Conservation (phyloP, 2,888 invertebrate species). For the Agrotis puta region DNA sequence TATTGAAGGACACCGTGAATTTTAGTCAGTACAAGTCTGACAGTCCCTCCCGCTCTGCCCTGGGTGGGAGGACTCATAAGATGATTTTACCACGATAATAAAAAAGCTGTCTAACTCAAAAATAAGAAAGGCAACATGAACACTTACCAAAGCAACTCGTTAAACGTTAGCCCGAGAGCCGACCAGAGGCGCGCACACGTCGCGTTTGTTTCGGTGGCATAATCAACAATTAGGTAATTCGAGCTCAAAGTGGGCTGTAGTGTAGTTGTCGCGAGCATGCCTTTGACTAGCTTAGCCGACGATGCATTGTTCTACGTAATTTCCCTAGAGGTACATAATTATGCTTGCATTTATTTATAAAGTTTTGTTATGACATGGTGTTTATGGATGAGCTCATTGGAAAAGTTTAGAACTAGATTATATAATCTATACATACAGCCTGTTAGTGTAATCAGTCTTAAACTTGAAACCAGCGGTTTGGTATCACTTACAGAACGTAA, state of each 20-base stretch:
- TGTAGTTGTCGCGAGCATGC: conserved; percentile 68
- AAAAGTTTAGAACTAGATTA: not conserved
- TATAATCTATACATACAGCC: too few species aligned
- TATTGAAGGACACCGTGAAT: too few species aligned
- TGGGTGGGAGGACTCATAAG: too few species aligned
- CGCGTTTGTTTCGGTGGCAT: conserved; percentile 63
- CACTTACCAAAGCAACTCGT: conserved; percentile 49
- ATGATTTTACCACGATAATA: too few species aligned
- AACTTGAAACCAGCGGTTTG: too few species aligned
- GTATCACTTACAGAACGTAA: too few species aligned
- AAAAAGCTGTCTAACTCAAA: conserved; percentile 12
- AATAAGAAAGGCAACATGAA: conserved; percentile 39
- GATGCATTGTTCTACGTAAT: conserved; percentile 45
- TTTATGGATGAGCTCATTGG: conserved; percentile 11
- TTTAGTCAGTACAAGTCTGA: too few species aligned
- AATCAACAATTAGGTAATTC: conserved; percentile 77
- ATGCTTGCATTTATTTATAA: conserved; percentile 11
- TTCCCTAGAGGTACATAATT: conserved; percentile 32
- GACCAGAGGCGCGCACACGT: conserved; percentile 50
- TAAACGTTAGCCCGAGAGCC: conserved; percentile 51
- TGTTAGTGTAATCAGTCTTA: too few species aligned
- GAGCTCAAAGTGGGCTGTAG: conserved; percentile 67
- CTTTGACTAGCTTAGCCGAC: conserved; percentile 53
- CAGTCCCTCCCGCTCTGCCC: too few species aligned
- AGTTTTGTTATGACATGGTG: conserved; percentile 4